phyloP scores from a whole-genome alignment of 2,888 invertebrate genomes.

The Hirtodrosophila duncani region DNA sequence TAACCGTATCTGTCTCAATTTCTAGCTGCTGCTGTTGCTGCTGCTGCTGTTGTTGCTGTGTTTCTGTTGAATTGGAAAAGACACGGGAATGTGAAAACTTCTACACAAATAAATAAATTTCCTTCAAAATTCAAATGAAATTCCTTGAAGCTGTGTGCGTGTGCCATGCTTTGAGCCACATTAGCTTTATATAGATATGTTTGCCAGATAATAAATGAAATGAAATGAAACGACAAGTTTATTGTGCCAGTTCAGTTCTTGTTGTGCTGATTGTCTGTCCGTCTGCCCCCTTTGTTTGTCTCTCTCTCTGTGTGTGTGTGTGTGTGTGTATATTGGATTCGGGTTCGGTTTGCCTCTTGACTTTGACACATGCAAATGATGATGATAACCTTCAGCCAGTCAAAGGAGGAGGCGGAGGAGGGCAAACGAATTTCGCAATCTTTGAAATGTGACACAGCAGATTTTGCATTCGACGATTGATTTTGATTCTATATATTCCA shows the following conservation, averaged over 20 bases:
- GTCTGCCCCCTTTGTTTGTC: too few species aligned
- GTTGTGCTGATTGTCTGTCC: constrained; percentile 20
- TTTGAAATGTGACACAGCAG: constrained; percentile 33
- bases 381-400: too few species aligned
- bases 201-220: constrained; percentile 34
- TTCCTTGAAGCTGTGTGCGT: constrained; percentile 27
- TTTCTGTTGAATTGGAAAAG: too few species aligned
- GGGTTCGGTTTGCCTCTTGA: neutral
- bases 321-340: too few species aligned
- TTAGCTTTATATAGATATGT: constrained; percentile 46
- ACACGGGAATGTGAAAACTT: neutral
- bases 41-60: neutral
- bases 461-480: too few species aligned
- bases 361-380: constrained; percentile 3
- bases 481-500: too few species aligned
- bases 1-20: neutral
- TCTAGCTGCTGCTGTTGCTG: neutral
- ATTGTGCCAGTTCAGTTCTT: constrained; percentile 6
- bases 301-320: too few species aligned
- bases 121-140: constrained; percentile 50
- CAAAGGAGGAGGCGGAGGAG: neutral
- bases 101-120: constrained; percentile 34
- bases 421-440: constrained; percentile 43
- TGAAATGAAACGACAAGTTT: constrained; percentile 27
- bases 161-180: constrained; percentile 42